Conservation (phyloP, 2,888 invertebrate species). For the Macaria liturata region DNA sequence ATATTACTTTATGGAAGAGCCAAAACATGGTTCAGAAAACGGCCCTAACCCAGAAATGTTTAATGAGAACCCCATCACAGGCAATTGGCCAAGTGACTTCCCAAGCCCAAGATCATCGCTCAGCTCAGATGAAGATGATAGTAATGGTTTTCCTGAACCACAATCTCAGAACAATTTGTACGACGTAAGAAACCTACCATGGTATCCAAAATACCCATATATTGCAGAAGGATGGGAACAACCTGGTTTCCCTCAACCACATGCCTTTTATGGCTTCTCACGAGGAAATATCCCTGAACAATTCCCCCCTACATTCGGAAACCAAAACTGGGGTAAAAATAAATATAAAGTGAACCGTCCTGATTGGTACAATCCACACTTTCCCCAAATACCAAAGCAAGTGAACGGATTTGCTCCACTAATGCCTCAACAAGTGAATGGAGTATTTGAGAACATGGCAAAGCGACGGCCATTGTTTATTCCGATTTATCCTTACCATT, state of each 20-base stretch:
- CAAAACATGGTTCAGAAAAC: background rate
- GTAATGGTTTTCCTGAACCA: no score
- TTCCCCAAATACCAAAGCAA: background rate
- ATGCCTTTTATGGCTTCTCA: background rate
- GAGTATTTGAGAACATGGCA: slow-evolving; percentile 1
- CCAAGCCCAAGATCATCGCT: background rate
- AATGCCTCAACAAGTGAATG: background rate
- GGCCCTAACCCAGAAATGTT: no score
- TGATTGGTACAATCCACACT: slow-evolving; percentile 4
- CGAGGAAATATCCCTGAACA: background rate
- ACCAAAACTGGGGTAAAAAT: background rate
- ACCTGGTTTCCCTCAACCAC: background rate
- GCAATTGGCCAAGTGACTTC: background rate
- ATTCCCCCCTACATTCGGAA: background rate
- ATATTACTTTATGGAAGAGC: background rate
- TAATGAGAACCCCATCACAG: background rate
- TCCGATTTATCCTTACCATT: slow-evolving; percentile 11
- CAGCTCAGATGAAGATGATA: background rate
- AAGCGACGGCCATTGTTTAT: slow-evolving; percentile 18
- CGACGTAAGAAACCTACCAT: no score
- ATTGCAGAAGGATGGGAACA: background rate
- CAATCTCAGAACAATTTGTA: no score
- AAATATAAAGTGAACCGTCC: background rate
- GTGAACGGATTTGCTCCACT: background rate
- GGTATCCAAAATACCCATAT: background rate